phyloP scores from a whole-genome alignment of 2,888 invertebrate genomes.

The Dryobota labecula region DNA sequence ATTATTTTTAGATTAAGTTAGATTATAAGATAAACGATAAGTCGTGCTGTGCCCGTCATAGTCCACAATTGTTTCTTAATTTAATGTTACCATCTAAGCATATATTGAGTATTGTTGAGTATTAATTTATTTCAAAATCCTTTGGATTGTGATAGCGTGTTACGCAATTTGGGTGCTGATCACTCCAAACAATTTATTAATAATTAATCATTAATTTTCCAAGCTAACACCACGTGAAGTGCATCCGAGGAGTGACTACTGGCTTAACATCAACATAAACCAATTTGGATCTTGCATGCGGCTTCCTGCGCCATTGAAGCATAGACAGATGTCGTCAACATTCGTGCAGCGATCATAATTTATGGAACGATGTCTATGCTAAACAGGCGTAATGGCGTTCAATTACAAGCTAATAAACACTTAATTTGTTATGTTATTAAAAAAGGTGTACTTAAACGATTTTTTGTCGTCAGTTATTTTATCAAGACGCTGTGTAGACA shows the following conservation, averaged over 20 bases:
- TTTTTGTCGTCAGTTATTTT: neutral
- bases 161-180: neutral
- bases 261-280: conserved; percentile 72
- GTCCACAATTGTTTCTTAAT: no score
- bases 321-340: conserved; percentile 72
- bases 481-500: neutral
- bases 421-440: conserved; percentile 5
- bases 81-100: no score
- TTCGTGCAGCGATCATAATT: conserved; percentile 28
- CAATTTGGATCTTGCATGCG: conserved; percentile 79
- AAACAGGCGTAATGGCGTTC: conserved; percentile 22
- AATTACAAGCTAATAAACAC: conserved; percentile 36
- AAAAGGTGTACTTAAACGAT: neutral
- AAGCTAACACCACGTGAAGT: conserved; percentile 42
- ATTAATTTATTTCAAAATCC: no score
- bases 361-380: conserved; percentile 19
- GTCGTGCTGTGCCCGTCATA: no score
- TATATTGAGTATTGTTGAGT: no score
- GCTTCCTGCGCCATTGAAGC: conserved; percentile 74
- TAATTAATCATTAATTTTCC: conserved; percentile 24
- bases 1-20: no score
- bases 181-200: conserved; percentile 3
- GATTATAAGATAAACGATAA: no score
- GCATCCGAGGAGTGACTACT: conserved; percentile 47
- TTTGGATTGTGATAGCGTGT: neutral